Evolutionary conservation across 2,888 invertebrate genomes (phyloP), one percentile per base, ranked within the genome.

Genomic region (Hetaerina titia): DNA sequence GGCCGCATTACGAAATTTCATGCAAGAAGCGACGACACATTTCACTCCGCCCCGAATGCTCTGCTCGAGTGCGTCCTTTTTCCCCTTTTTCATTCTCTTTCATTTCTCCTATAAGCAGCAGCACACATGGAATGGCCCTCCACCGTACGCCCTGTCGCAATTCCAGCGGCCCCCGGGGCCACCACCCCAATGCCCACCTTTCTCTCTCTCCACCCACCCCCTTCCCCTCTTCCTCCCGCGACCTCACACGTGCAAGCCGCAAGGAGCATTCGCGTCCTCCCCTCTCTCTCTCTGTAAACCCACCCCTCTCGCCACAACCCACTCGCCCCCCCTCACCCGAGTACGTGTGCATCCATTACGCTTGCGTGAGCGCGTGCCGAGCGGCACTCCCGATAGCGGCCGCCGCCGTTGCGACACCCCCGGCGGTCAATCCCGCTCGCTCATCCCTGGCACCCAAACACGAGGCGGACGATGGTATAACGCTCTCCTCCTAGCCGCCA

Each of bases 1-100:
- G 81, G 81, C 31, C 81, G 81, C 81, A 15, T 81, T 81, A 81
- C 81, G 81, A 81, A 81, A 81, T 81, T 81, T 31, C 81, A 81
- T n/a, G 81, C 19, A 22, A 25, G 81, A 31, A 9, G 69, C 69
- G 17, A n/a, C 19, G 81, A 11, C 81, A 81, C 81, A 81, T 81
- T 9, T 81, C 22, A 31, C n/a, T 31, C 11, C 81, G 31, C 81
- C 81, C 81, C 19, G 31, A 25, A 31, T 4, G 25, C 69, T n/a
- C 4, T 45, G 45, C 45, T 45, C 45, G 45, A 45, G 45, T 45
- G n/a, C 81, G 81, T 31, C 81, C 81, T 81, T 81, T 81, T 31
- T 31, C 31, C 9, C 31, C 60, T 11, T 60, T 17, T 17, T 60
- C 60, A 60, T 31, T 81, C 25, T 81, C 13, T 15, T 31, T 31